These are phyloP conservation scores for Acronicta alni DNA, from an alignment of 2,888 invertebrate species.

Conservation along the genomic window DNA sequence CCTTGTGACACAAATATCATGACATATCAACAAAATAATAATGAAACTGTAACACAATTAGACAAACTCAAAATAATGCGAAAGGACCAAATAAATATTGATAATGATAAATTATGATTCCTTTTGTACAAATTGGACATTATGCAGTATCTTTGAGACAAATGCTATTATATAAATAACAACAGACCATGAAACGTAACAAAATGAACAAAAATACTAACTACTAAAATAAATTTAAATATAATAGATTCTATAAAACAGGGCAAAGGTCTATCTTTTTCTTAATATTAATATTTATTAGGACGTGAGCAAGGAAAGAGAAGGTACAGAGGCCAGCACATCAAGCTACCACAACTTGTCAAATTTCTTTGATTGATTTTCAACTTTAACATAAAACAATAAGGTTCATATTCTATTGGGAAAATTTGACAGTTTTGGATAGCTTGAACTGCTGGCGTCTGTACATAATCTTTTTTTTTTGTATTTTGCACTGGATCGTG, in stretches of 20 bases:
- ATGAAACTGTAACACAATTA: conserved; percentile 22
- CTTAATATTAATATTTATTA: too few species aligned
- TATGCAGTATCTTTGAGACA: background rate
- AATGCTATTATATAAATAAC: background rate
- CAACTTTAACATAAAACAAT: too few species aligned
- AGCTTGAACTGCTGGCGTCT: too few species aligned
- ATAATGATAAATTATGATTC: background rate
- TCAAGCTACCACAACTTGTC: too few species aligned
- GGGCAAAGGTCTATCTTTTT: too few species aligned
- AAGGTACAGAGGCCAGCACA: too few species aligned
- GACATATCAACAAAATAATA: conserved; percentile 39
- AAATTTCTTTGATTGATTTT: too few species aligned
- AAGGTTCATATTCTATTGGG: too few species aligned
- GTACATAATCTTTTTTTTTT: too few species aligned
- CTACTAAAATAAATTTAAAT: background rate
- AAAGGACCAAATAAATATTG: conserved; percentile 4
- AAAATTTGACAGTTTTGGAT: too few species aligned
- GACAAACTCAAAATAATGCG: conserved; percentile 6
- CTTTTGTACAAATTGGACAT: conserved; percentile 3
- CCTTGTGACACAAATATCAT: conserved; percentile 65
- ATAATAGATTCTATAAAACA: too few species aligned
- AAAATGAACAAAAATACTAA: background rate
- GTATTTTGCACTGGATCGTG: background rate
- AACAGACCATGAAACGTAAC: background rate
- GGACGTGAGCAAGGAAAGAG: too few species aligned